phyloP scores from a whole-genome alignment of 2,888 invertebrate genomes.

The Crossocerus cetratus region DNA sequence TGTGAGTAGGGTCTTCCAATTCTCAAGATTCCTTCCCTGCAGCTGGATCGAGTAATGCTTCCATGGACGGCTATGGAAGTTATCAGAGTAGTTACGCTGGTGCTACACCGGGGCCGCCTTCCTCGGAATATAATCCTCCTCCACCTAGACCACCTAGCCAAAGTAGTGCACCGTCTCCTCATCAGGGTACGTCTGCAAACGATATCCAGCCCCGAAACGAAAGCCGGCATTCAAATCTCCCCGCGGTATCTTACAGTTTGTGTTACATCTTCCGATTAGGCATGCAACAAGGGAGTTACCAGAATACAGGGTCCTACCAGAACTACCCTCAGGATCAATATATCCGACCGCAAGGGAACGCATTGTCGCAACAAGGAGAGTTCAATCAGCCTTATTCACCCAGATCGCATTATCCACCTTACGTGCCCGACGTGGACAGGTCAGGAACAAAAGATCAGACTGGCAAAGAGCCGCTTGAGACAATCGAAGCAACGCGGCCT shows the following conservation, averaged over 20 bases:
- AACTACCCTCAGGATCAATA: constrained; percentile 78
- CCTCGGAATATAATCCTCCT: constrained; percentile 83
- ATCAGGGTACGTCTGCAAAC: constrained; percentile 79
- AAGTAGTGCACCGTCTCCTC: constrained; percentile 81
- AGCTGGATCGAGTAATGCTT: constrained; percentile 83
- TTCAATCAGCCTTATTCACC: constrained; percentile 78
- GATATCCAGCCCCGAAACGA: neutral
- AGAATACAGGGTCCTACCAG: constrained; percentile 77
- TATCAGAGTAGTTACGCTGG: constrained; percentile 83
- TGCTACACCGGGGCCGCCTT: constrained; percentile 79
- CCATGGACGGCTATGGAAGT: constrained; percentile 89
- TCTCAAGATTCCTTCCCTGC: constrained; percentile 94
- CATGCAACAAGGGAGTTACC: constrained; percentile 76
- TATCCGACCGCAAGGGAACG: constrained; percentile 73
- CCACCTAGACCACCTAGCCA: constrained; percentile 85
- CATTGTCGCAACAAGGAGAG: constrained; percentile 74
- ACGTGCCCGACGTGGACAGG: constrained; percentile 75
- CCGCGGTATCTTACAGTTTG: neutral
- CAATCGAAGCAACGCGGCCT: neutral
- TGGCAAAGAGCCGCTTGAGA: neutral
- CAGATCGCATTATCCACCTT: constrained; percentile 77
- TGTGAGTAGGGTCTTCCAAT: constrained; percentile 87
- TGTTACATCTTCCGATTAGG: constrained; percentile 70
- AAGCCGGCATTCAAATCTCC: neutral
- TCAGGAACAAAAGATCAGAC: constrained; percentile 38